These are phyloP conservation scores for Oscheius sp. DNA, from an alignment of 2,888 invertebrate genomes.

Conservation along the genomic window DNA sequence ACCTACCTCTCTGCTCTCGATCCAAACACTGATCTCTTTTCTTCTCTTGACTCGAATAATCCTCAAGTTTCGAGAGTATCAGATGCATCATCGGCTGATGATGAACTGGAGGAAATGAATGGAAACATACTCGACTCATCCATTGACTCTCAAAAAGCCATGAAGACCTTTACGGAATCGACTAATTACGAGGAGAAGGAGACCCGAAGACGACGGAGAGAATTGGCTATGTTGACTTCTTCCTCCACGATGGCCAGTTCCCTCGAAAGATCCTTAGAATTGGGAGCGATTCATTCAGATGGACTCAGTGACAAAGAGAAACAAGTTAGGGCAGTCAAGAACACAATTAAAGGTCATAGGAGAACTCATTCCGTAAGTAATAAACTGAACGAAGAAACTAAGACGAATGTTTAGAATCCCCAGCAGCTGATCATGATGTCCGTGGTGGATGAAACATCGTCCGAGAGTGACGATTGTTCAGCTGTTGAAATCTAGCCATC, in stretches of 20 bases:
- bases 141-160: slow-evolving; percentile 44
- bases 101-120: slow-evolving; percentile 41
- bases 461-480: slow-evolving; percentile 23
- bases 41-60: slow-evolving; percentile 32
- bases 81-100: slow-evolving; percentile 33
- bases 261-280: slow-evolving; percentile 63
- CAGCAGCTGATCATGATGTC: slow-evolving; percentile 22
- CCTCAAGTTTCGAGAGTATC: not conserved
- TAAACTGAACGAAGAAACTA: too few species aligned
- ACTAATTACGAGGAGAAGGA: not conserved
- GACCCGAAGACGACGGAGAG: slow-evolving; percentile 32
- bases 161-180: not conserved
- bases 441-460: slow-evolving; percentile 15
- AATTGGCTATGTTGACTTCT: slow-evolving; percentile 14
- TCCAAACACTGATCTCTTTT: slow-evolving; percentile 32
- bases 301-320: slow-evolving; percentile 68
- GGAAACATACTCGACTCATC: slow-evolving; percentile 42
- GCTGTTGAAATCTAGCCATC: slow-evolving; percentile 21
- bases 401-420: slow-evolving; percentile 12
- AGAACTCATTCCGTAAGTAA: slow-evolving; percentile 48
- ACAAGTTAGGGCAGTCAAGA: slow-evolving; percentile 56
- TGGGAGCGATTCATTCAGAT: slow-evolving; percentile 63
- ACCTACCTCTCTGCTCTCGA: slow-evolving; percentile 24
- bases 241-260: slow-evolving; percentile 60
- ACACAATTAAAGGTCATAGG: slow-evolving; percentile 61